Base-by-base conservation (phyloP, 2,113 vertebrate genomes). In the Notarius quadriscutis region DNA sequence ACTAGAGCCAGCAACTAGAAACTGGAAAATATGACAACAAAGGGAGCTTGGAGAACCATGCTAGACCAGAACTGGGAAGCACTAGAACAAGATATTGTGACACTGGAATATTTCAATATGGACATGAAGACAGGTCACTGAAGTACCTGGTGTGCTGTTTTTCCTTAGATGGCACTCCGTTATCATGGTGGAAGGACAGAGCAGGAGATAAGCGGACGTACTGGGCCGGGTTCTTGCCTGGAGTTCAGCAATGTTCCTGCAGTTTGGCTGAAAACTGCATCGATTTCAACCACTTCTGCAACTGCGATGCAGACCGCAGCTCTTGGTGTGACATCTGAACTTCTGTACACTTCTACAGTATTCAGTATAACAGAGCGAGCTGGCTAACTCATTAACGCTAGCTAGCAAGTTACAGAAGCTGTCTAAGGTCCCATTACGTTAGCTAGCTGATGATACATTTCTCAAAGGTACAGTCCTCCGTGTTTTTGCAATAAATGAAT, bases 121-220 rank as follows among this genome's bases (percentile, higher is more conserved):
- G 8, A 74, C 20, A 74, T 74, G 71, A 7, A 48, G 48, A 20
- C 30, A 12, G 20, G 18, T 75, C 4, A 75, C 20, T 77, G 72
- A 77, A 51, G 12, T 55, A 27, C 6, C 18, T 7, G 48, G 55
- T 86, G 80, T 83, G 63, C 50, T 34, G 12, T 82, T 48, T 60
- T 86, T 25, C 71, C 82, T 93, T 92, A 97, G 97, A 96, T 93
- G 96, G 96, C 84, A 89, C 91, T 0, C 96, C 97, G 51, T 94
- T 96, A 91, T 95, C 95, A 78, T 97, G 96, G 97, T 97, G 96
- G 96, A 91, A 96, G 87, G 96, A 97, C 86, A 92, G 93, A 87
- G 93, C 93, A 58, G 95, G 93, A 72, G 95, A 96, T 91, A 96
- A 91, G 69, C 96, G 96, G 57, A 94, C 95, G 63, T 97, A 97